phyloP scores from a whole-genome alignment of 2,113 vertebrate species.

The Edolisoma coerulescens region DNA sequence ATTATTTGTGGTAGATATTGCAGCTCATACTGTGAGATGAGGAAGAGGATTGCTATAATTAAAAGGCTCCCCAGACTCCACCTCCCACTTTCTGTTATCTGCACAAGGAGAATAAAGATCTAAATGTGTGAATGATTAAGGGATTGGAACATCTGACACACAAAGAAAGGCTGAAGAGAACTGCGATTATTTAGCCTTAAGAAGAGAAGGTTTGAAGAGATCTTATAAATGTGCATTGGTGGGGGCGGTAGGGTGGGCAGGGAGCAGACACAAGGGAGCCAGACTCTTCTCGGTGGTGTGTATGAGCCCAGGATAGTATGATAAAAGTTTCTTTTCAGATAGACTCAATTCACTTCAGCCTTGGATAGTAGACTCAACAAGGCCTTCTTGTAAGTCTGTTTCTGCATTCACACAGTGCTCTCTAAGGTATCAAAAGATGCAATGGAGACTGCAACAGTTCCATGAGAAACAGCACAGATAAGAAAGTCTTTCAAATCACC shows the following conservation, averaged over 20 bases:
- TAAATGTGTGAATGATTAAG: background rate
- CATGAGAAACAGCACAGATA: background rate
- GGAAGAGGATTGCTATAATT: background rate
- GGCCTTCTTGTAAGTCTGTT: background rate
- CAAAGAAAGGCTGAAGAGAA: background rate
- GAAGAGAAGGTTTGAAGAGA: background rate
- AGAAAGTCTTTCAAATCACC: background rate
- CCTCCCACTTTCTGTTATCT: constrained; percentile 5
- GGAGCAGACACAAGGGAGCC: background rate
- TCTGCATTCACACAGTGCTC: background rate
- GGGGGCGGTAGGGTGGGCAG: accelerated
- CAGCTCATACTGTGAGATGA: background rate
- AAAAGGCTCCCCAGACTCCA: constrained; percentile 2
- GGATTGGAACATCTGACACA: background rate
- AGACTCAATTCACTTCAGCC: background rate
- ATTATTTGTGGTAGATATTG: background rate
- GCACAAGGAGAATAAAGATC: background rate
- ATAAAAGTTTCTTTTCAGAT: background rate
- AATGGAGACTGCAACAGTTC: background rate
- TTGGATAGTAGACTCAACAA: background rate
- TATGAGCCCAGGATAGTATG: background rate
- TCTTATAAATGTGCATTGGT: background rate
- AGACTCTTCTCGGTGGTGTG: background rate
- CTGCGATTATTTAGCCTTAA: background rate
- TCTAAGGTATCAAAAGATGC: background rate